Evolutionary conservation across 2,113 vertebrate genomes (phyloP).

Genomic region (Spilogale gracilis): DNA sequence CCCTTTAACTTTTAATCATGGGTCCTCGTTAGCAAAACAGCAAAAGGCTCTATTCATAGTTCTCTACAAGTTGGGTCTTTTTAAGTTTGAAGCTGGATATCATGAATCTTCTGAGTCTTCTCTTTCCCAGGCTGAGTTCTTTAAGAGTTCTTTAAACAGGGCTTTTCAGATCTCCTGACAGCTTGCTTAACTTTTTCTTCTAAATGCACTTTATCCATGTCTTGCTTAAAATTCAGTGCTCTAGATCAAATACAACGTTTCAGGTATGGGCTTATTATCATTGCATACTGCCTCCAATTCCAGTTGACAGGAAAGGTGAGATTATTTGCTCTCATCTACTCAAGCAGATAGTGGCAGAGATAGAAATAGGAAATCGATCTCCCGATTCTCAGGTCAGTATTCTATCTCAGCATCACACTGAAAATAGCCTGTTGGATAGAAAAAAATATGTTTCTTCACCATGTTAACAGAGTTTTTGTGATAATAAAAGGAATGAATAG

Average conservation of each 20-base stretch:
- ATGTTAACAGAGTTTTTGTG: background rate
- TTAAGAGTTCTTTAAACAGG: background rate
- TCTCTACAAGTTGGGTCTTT: conserved; percentile 24
- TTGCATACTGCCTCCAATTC: conserved; percentile 31
- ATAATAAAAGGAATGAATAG: conserved; percentile 14
- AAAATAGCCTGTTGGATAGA: background rate
- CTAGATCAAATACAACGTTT: background rate
- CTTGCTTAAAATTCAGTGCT: background rate
- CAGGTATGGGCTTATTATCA: conserved; percentile 12
- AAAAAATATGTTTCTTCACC: conserved; percentile 7
- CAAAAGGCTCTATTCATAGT: background rate
- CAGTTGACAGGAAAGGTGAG: background rate
- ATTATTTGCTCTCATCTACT: conserved; percentile 18
- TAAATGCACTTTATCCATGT: background rate
- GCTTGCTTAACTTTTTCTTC: conserved; percentile 4
- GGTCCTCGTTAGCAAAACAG: conserved; percentile 37
- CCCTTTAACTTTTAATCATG: background rate
- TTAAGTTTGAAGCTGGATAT: background rate
- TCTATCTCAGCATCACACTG: background rate
- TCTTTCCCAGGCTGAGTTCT: background rate
- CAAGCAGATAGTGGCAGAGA: background rate
- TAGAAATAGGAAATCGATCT: background rate
- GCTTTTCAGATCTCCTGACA: conserved; percentile 15
- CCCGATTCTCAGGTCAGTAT: background rate
- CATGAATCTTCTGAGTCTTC: background rate